Evolutionary conservation across 2,888 invertebrate genomes (phyloP).

Genomic region (Microchrysa polita): DNA sequence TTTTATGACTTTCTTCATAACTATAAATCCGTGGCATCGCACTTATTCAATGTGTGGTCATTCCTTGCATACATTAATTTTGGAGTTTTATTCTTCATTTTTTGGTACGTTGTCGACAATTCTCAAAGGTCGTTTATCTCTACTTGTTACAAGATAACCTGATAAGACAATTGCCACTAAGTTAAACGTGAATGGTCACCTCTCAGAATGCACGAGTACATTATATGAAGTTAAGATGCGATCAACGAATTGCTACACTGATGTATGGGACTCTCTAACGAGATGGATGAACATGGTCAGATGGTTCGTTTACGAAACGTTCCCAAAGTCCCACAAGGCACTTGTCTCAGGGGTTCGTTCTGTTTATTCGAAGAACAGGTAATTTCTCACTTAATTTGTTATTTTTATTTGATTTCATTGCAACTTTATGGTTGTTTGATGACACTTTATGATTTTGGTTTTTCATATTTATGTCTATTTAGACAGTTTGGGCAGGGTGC

Average conservation of each 20-base stretch:
- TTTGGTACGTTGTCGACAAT: slow-evolving; percentile 30
- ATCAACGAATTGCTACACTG: background rate
- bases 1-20: slow-evolving; percentile 22
- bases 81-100: too few species aligned
- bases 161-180: slow-evolving; percentile 50
- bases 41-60: slow-evolving; percentile 32
- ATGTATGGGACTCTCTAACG: too few species aligned
- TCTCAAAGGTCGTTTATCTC: slow-evolving; percentile 40
- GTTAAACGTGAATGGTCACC: slow-evolving; percentile 36
- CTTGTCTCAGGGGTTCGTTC: background rate
- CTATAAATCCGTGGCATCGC: background rate
- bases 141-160: slow-evolving; percentile 49
- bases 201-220: background rate
- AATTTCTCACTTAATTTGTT: slow-evolving; percentile 32
- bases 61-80: slow-evolving; percentile 23
- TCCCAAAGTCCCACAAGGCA: too few species aligned
- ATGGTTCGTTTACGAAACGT: too few species aligned
- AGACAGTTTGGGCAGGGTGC: slow-evolving; percentile 23
- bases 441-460: slow-evolving; percentile 41
- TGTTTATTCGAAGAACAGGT: slow-evolving; percentile 6
- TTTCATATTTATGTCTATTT: slow-evolving; percentile 12
- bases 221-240: background rate
- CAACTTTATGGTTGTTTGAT: slow-evolving; percentile 27
- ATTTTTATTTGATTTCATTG: slow-evolving; percentile 34
- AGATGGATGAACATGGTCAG: too few species aligned